These are phyloP conservation scores for Albula glossodonta DNA, from an alignment of 2,113 vertebrate genomes.

Conservation along the genomic window DNA sequence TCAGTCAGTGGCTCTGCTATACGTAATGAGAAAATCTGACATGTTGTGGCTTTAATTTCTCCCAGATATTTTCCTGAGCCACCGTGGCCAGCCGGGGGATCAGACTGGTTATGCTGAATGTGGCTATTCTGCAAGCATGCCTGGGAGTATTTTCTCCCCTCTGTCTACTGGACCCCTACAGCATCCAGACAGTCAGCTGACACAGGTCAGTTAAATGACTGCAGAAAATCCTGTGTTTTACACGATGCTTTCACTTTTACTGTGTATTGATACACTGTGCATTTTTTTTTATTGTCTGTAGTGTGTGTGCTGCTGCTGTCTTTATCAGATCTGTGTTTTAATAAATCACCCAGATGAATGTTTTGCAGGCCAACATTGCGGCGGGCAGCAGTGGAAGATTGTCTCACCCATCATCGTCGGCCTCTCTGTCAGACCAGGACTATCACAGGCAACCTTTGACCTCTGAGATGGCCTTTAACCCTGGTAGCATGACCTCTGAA, in stretches of 20 bases:
- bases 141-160: conserved; percentile 49
- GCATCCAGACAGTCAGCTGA: conserved; percentile 54
- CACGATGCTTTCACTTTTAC: too few relatives aligned
- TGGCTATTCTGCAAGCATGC: conserved; percentile 60
- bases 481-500: conserved; percentile 32
- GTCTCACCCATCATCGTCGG: conserved; percentile 54
- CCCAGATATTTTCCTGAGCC: conserved; percentile 72
- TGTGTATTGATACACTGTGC: too few relatives aligned
- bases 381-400: conserved; percentile 41
- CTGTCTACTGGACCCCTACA: conserved; percentile 48
- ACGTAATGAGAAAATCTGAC: background rate
- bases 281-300: background rate
- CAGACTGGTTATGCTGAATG: conserved; percentile 62
- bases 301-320: too few relatives aligned
- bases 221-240: too few relatives aligned
- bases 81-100: conserved; percentile 56
- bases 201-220: conserved; percentile 56
- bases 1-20: background rate
- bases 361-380: conserved; percentile 55
- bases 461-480: conserved; percentile 44
- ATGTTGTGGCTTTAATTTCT: conserved; percentile 11
- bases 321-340: background rate
- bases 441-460: conserved; percentile 42
- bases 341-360: background rate
- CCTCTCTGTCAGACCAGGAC: conserved; percentile 35